A percentile compares a stretch with the other conserved stretches of the same genome.
Conservation (phyloP, 1,140 invertebrate species). For the Euwallacea fornicatus region DNA sequence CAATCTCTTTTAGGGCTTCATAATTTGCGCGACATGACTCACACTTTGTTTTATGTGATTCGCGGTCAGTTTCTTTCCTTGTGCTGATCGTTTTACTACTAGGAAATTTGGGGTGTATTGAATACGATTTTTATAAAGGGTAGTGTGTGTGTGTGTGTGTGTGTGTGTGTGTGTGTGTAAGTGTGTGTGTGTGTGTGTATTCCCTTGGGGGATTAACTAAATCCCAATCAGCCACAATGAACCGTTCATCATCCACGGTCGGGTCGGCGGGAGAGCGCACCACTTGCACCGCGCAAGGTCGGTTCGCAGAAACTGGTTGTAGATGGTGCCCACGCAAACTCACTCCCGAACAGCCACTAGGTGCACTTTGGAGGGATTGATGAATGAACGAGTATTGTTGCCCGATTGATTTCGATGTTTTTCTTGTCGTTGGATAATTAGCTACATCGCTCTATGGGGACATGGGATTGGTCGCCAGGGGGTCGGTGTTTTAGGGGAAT, state of each 20-base stretch:
- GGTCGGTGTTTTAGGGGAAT: background rate
- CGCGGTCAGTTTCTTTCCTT: too few species aligned
- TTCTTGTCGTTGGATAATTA: constrained; percentile 1
- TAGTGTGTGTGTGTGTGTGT: too few species aligned
- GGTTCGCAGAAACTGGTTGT: constrained; percentile 26
- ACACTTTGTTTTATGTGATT: too few species aligned
- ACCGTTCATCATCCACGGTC: background rate
- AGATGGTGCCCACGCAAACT: constrained; percentile 37
- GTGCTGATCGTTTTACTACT: too few species aligned
- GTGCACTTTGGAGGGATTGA: constrained; percentile 32
- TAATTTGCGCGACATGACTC: too few species aligned
- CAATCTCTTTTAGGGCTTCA: too few species aligned
- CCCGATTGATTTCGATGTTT: constrained; percentile 26
- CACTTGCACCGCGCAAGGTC: constrained; percentile 29
- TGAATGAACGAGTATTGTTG: constrained; percentile 33
- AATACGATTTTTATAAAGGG: too few species aligned
- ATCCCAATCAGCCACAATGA: constrained; percentile 21
- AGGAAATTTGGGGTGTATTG: too few species aligned
- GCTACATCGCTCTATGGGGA: background rate
- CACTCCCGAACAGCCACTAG: constrained; percentile 18
- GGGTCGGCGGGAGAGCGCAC: constrained; percentile 17
- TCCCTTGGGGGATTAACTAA: background rate
- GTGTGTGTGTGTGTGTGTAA: too few species aligned
- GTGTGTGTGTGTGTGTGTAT: too few species aligned
- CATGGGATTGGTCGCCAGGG: background rate